Base-by-base conservation (phyloP, 2,797 vertebrate genomes). In the Acrossocheilus wenchowensis region DNA sequence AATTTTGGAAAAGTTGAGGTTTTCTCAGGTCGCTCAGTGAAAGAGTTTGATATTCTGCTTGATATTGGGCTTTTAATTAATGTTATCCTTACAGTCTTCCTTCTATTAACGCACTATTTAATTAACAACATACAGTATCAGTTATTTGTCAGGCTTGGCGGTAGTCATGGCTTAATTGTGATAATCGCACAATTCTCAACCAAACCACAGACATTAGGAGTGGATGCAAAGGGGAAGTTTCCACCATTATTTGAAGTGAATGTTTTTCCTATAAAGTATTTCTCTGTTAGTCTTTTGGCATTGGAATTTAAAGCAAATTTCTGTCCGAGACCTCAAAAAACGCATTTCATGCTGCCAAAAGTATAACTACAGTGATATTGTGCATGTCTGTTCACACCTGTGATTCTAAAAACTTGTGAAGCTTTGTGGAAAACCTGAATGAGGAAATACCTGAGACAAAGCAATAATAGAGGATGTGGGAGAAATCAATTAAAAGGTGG, bases 11-110 rank as follows among this genome's bases (percentile, higher is more conserved):
- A 2, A 45, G 48, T 54, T 19, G 11, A 73, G 17, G 39, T 80
- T 84, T 85, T 72, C 77, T 85, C 77, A 72, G 77, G 66, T 80
- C 23, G 11, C 50, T 72, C 21, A 17, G n/a, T 81, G 8, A 86
- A 50, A 21, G 30, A 21, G 78, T 79, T 62, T 26, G 15, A 26
- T 62, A 26, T 41, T 68, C 17, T 71, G 50, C 36, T 54, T 60
- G 12, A 34, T n/a, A 41, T 50, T 84, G 23, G 8, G 43, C 23
- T 75, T 81, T 74, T 66, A 72, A 85, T 72, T 79, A 78, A 52
- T 52, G 15, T 39, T 23, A 43, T 43, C 6, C n/a, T 78, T 5
- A 54, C 5, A 5, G n/a, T 52, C 6, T 43, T 41, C 23, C 9
- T 17, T 78, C 39, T 43, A 41, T 34, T 77, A 43, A 78, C 78